Base-by-base conservation (phyloP, 2,888 invertebrate genomes). In the Drosophila eohydei region DNA sequence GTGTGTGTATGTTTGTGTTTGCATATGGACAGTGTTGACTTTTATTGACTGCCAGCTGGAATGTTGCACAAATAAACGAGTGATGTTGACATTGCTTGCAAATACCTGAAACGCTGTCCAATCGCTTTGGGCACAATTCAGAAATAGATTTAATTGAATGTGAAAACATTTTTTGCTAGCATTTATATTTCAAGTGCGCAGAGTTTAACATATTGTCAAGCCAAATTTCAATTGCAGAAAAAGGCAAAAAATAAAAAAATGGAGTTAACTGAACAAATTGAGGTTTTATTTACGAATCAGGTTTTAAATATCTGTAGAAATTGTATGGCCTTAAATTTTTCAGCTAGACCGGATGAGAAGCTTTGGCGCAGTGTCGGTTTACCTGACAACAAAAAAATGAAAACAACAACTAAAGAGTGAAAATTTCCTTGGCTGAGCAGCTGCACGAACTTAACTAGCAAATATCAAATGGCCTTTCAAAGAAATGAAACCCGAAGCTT, bases 21-120 rank as follows among this genome's bases (percentile, higher is more conserved):
- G 44, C 16, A n/a, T 8, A 21, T 46, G 55, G 28, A 48, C 32
- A 50, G 51, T 71, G 77, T 74, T 89, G 85, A 63, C 82, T 78
- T 81, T 78, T 77, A 81, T 89, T 65, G 63, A 52, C 68, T 63
- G 61, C 48, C 52, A 51, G 28, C 36, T 58, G 56, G 30, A 68
- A 44, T 50, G 44, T 54, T 65, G 61, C 43, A 41, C 52, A 72
- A 66, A 64, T 59, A 70, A 67, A 70, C 46, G 51, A 34, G 30
- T 51, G 54, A 32, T 59, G 38, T 74, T 63, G 57, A 60, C 59
- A 54, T 74, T 76, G 58, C 57, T 26, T 54, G 59, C 59, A 44
- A 50, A 50, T 62, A 62, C 50, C 74, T 60, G 34, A 12, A 73
- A 59, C 16, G 40, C 43, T 55, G 46, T 26, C 43, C 51, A 26